Percentiles rank a stretch among this genome's conserved stretches.
Conservation (phyloP, 2,888 invertebrate species). For the Aspidiotus rigidus region DNA sequence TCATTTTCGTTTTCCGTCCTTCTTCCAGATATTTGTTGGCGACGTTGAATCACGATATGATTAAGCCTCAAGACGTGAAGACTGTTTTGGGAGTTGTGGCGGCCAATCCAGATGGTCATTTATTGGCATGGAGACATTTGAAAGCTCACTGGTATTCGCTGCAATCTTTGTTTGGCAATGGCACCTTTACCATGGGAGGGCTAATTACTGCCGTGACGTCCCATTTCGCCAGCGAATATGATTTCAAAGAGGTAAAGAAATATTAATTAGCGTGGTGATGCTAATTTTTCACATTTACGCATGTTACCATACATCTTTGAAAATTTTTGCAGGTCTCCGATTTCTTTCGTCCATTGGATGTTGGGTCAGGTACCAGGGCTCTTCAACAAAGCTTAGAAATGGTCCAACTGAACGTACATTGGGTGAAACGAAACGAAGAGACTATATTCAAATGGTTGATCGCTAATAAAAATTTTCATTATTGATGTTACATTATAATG, state of each 20-base stretch:
- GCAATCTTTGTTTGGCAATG: constrained; percentile 55
- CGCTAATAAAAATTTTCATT: constrained; percentile 33
- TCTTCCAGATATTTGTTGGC: constrained; percentile 59
- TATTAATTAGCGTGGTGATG: background rate
- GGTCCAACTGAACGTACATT: constrained; percentile 70
- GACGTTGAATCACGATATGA: constrained; percentile 58
- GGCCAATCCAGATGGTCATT: constrained; percentile 58
- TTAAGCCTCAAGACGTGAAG: constrained; percentile 61
- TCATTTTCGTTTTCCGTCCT: constrained; percentile 3
- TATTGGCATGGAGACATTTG: constrained; percentile 64
- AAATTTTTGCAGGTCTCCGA: constrained; percentile 49
- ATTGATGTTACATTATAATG: background rate
- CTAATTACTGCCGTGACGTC: constrained; percentile 57
- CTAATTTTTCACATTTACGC: background rate
- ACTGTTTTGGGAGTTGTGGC: constrained; percentile 63
- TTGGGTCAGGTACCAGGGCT: constrained; percentile 53
- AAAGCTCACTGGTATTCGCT: constrained; percentile 60
- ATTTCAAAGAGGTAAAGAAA: constrained; percentile 58
- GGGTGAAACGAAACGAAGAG: constrained; percentile 56
- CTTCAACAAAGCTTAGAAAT: constrained; percentile 67
- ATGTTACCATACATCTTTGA: background rate
- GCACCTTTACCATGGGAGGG: constrained; percentile 54
- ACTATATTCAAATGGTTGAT: constrained; percentile 50
- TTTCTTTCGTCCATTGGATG: constrained; percentile 49
- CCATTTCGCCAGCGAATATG: constrained; percentile 61